Base-by-base conservation (phyloP, 1,140 invertebrate genomes). In the Agraylea sexmaculata region DNA sequence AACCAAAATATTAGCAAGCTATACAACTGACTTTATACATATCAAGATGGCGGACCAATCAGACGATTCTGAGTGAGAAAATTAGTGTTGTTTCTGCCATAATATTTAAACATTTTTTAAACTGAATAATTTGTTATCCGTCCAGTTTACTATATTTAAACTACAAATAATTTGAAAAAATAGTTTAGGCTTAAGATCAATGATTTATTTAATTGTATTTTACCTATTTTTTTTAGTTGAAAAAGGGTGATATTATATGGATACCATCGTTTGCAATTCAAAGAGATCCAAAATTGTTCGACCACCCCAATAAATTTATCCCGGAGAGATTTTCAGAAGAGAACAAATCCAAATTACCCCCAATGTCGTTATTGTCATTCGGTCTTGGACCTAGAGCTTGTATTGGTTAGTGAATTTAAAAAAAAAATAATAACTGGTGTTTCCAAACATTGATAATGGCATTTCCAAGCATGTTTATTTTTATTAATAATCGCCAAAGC, bases 271-370 rank as follows among this genome's bases (percentile, higher is more conserved):
- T 44, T 27, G 51, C 43, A 15, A 27, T 70, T 2, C 68, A 70
- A 20, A 45, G 45, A 6, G 69, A 80, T 47, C 55, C 62, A 1
- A 49, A 69, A 20, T 58, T 67, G 38, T 83, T 66, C 55, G 55
- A 64, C 1, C 59, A 81, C 30, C 78, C 80, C 4, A 64, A 75
- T 5, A 52, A 53, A 11, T 84, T 80, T 52, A 61, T 79, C 52
- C 80, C 80, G 0, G 73, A 80, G 12, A 59, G 78, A 46, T 84
- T 83, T 49, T 42, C 46, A 27, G 36, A 41, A 29, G 51, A 51
- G 28, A 48, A 42, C 22, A 46, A 47, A 40, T 13, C 29, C 1
- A 37, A 12, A 18, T 45, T 49, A 27, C 11, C 37, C 21, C 37
- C 43, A 0, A 39, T 34, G 13, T 33, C 45, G 7, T 75, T 71